Conservation (phyloP, 2,113 vertebrate genomes). For the Fulica atra region DNA sequence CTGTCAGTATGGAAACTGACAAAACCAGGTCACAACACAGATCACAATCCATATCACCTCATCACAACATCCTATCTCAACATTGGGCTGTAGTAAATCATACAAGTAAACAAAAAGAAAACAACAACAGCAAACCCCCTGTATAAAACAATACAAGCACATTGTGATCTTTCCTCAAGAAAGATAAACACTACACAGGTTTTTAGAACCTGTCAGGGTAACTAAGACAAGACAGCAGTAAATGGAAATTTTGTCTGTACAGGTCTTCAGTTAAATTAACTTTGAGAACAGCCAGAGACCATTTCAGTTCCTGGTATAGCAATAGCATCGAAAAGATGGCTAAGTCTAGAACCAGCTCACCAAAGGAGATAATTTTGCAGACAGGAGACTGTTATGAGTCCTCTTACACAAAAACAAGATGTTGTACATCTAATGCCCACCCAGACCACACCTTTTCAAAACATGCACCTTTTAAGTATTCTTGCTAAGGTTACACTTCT, state of each 20-base stretch:
- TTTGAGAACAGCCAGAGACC: neutral
- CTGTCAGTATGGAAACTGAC: neutral
- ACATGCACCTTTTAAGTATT: rapidly evolving
- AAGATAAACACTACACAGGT: neutral
- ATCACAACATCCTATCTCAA: neutral
- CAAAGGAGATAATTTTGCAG: neutral
- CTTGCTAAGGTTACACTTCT: neutral
- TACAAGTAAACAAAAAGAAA: neutral
- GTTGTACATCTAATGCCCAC: neutral
- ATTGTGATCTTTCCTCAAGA: neutral
- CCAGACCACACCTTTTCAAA: neutral
- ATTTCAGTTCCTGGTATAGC: neutral
- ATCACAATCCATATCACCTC: neutral
- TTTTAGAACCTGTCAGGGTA: neutral
- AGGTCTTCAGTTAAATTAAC: neutral
- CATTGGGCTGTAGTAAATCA: neutral
- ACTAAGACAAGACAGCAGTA: neutral
- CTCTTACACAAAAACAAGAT: neutral
- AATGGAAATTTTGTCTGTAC: neutral
- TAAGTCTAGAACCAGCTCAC: neutral
- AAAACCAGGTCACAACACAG: neutral
- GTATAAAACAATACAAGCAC: neutral
- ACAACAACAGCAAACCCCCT: too few species aligned
- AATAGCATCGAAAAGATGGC: neutral
- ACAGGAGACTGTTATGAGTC: neutral